phyloP scores from a whole-genome alignment of 92 coral and sea anemone species.

The Porites evermanni region DNA sequence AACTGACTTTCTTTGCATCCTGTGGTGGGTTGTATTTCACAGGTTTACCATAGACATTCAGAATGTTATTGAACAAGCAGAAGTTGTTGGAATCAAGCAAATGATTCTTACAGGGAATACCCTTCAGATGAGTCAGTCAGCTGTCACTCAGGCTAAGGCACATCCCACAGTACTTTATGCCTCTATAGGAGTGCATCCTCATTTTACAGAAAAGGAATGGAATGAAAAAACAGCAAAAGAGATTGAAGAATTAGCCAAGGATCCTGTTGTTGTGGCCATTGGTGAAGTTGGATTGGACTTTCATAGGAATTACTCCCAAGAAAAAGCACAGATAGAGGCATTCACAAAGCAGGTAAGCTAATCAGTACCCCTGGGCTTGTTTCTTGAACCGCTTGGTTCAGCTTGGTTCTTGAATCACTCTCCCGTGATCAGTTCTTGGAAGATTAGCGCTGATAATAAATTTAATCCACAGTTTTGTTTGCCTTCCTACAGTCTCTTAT shows the following conservation, averaged over 20 bases:
- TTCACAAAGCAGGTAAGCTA: constrained; percentile 88
- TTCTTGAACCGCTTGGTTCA: too few relatives aligned
- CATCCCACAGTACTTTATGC: constrained; percentile 90
- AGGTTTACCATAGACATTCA: constrained; percentile 91
- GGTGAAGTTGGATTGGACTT: constrained; percentile 99
- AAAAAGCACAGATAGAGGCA: constrained; percentile 84
- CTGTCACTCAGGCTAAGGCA: constrained; percentile 82
- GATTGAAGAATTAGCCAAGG: constrained; percentile 78
- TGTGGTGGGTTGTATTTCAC: not conserved
- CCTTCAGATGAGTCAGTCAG: constrained; percentile 82
- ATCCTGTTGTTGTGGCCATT: constrained; percentile 94
- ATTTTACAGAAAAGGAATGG: constrained; percentile 95
- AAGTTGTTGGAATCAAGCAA: constrained; percentile 85
- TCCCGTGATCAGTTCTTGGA: too few relatives aligned
- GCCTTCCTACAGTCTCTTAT: too few relatives aligned
- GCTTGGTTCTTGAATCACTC: too few relatives aligned
- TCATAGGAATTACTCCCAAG: constrained; percentile 92
- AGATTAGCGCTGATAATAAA: too few relatives aligned
- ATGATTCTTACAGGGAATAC: constrained; percentile 99
- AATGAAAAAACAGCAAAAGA: constrained; percentile 74
- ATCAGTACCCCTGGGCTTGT: not conserved
- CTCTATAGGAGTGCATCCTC: constrained; percentile 97
- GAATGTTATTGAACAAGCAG: constrained; percentile 89
- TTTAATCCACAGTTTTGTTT: too few relatives aligned
- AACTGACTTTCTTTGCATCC: too few relatives aligned